Conservation (phyloP, 2,797 vertebrate genomes). For the Sebastes hopkinsi region DNA sequence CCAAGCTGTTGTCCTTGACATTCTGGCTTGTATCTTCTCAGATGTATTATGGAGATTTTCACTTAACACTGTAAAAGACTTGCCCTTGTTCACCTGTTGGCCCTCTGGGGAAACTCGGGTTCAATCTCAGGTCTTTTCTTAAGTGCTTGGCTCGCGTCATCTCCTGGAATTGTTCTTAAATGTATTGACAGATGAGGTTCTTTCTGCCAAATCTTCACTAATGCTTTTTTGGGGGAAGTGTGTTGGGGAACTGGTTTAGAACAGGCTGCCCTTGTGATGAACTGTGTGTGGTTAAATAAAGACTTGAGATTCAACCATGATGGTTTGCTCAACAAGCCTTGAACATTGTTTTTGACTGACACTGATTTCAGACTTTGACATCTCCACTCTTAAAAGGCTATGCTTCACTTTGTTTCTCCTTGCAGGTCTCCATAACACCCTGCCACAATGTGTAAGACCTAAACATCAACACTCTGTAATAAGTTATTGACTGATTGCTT, state of each 20-base stretch:
- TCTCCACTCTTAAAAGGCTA: slow-evolving; percentile 69
- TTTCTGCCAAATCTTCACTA: slow-evolving; percentile 66
- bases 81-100: slow-evolving; percentile 52
- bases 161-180: slow-evolving; percentile 65
- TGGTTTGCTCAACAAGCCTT: slow-evolving; percentile 58
- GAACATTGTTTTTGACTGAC: slow-evolving; percentile 82
- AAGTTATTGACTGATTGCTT: slow-evolving; percentile 89
- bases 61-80: slow-evolving; percentile 47
- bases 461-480: slow-evolving; percentile 73
- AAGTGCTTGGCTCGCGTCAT: slow-evolving; percentile 62
- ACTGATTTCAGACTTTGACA: slow-evolving; percentile 71
- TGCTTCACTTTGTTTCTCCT: slow-evolving; percentile 56
- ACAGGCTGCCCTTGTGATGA: slow-evolving; percentile 49
- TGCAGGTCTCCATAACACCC: slow-evolving; percentile 62
- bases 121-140: slow-evolving; percentile 64
- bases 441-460: slow-evolving; percentile 83
- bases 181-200: slow-evolving; percentile 49
- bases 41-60: slow-evolving; percentile 46
- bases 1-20: slow-evolving; percentile 39
- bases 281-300: slow-evolving; percentile 60
- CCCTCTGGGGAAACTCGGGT: slow-evolving; percentile 49
- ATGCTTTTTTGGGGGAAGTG: slow-evolving; percentile 44
- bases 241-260: slow-evolving; percentile 19
- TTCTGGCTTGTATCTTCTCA: slow-evolving; percentile 49
- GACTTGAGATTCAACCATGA: slow-evolving; percentile 56